Base-by-base conservation (phyloP, 2,888 invertebrate genomes). In the Coronaproctus castanopsis region DNA sequence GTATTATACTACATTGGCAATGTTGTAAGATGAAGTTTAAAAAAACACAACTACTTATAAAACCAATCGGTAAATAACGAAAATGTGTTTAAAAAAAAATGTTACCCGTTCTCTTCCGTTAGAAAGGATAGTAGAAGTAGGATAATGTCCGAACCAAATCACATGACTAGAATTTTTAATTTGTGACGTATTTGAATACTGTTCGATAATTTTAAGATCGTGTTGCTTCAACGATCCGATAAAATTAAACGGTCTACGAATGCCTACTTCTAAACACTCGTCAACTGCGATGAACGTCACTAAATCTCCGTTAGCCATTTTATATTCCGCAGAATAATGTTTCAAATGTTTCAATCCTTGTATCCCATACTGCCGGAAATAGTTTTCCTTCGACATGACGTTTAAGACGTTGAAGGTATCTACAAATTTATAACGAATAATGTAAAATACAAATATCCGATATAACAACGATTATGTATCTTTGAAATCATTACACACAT, bases 61-160 rank as follows among this genome's bases (percentile, higher is more conserved):
- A n/a, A n/a, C n/a, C n/a, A n/a, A n/a, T n/a, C n/a, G n/a, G n/a
- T n/a, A n/a, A n/a, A n/a, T n/a, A n/a, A n/a, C n/a, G n/a, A n/a
- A n/a, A n/a, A n/a, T n/a, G n/a, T n/a, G n/a, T n/a, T n/a, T n/a
- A n/a, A n/a, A n/a, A 36, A 36, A 61, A 23, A 49, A 36, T 50
- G 22, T 52, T 58, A 78, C 74, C 1, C 75, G 71, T 58, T 72
- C 74, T 58, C 77, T 74, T 48, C 71, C 69, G 14, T 80, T 72
- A 1, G 83, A 74, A 51, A 87, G 71, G 66, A 92, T 86, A 65
- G 87, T 84, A 2, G 91, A 90, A 21, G 90, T 87, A 2, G 93
- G 91, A 72, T 91, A 92, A 71, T 93, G 93, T 1, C 89, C 91
- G 74, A 90, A 92, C 79, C 83, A 85, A 63, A 87, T 72, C 1